These are phyloP conservation scores for Carassius gibelio DNA, from an alignment of 2,113 vertebrate genomes.

Conservation along the genomic window DNA sequence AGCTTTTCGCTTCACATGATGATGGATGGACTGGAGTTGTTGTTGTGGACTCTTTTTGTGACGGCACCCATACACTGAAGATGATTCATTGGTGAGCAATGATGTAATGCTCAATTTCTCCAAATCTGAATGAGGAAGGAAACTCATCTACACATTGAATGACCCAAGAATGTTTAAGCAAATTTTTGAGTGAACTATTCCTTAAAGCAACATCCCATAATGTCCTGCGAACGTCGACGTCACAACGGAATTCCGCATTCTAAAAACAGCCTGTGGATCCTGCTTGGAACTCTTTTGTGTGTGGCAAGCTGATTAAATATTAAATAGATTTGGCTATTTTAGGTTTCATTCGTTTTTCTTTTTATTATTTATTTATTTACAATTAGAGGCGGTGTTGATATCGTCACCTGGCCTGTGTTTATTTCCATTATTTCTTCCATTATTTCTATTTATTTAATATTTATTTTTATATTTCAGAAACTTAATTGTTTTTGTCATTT, in stretches of 20 bases:
- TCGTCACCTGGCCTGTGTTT: too few species aligned
- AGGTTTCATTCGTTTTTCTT: too few species aligned
- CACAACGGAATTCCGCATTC: conserved; percentile 48
- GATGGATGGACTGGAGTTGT: background rate
- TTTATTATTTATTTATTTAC: too few species aligned
- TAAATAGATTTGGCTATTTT: too few species aligned
- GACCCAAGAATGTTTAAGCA: background rate
- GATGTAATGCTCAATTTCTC: background rate
- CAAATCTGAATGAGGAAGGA: background rate
- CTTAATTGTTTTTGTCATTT: too few species aligned
- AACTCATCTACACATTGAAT: background rate
- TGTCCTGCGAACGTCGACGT: background rate
- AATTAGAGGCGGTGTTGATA: too few species aligned
- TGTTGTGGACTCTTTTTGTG: background rate
- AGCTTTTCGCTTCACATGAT: background rate
- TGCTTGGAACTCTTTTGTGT: background rate
- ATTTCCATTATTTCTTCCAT: too few species aligned
- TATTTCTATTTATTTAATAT: too few species aligned
- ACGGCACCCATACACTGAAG: background rate
- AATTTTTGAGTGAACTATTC: too few species aligned
- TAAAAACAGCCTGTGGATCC: conserved; percentile 32
- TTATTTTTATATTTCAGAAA: too few species aligned
- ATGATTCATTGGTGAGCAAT: background rate
- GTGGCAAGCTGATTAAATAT: conserved; percentile 11
- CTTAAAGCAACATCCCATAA: background rate